Evolutionary conservation across 1,140 invertebrate species (phyloP).

Genomic region (Homarus americanus): DNA sequence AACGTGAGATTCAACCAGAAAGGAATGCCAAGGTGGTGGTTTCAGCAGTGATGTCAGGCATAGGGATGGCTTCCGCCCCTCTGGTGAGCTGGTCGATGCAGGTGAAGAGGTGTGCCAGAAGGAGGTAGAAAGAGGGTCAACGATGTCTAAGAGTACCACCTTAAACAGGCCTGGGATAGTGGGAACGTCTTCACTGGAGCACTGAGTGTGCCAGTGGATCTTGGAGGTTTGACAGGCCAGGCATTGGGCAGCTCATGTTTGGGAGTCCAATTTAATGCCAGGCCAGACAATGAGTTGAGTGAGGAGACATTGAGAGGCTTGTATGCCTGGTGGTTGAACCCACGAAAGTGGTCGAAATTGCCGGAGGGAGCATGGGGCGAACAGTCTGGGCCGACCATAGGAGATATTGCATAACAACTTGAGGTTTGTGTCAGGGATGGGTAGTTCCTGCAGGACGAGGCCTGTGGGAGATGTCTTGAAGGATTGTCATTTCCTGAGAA

Average conservation of each 20-base stretch:
- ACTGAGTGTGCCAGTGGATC: background rate
- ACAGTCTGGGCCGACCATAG: background rate
- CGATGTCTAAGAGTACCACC: background rate
- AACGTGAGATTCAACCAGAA: background rate
- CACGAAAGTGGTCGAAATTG: background rate
- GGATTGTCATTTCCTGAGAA: too few relatives aligned
- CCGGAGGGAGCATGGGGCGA: background rate
- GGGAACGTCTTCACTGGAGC: background rate
- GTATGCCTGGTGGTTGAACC: background rate
- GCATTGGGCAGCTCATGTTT: background rate
- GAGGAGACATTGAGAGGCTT: background rate
- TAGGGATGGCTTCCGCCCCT: background rate
- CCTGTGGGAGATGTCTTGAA: background rate
- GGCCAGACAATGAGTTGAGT: background rate
- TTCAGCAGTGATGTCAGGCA: background rate
- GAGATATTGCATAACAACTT: background rate
- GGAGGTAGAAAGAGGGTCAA: background rate
- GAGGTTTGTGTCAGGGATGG: background rate
- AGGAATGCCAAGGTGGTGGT: background rate
- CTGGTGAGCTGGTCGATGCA: too few relatives aligned
- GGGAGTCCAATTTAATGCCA: too few relatives aligned
- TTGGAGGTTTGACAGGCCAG: background rate
- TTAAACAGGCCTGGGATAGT: too few relatives aligned
- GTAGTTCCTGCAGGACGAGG: background rate
- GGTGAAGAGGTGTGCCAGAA: too few relatives aligned